Evolutionary conservation across 2,113 vertebrate genomes (phyloP), one percentile per base, ranked within the genome.

Genomic region (Numenius arquata): DNA sequence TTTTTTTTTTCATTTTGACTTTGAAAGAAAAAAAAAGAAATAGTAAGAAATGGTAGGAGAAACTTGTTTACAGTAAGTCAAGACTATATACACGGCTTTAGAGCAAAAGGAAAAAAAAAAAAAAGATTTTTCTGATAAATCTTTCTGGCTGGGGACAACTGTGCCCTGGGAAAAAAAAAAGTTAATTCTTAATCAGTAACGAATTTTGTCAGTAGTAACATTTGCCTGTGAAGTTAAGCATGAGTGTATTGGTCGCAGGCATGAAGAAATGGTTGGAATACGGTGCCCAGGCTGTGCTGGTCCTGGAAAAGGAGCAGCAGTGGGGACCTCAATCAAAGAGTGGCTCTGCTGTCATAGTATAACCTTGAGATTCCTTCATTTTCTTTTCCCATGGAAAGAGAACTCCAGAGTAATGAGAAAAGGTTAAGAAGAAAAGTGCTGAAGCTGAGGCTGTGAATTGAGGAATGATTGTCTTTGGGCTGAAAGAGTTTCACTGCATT

Each of bases 131-230:
- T 23, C 7, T 13, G 3, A 45, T 79, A 53, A 76, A 36, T 53
- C 20, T 67, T 79, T 76, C 26, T 50, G 36, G 2, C 11, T 41
- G 68, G 16, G 20, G 11, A 74, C 6, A 62, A 48, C 19, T 20
- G 6, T 47, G 71, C 18, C 8, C 6, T 18, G 9, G 13, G 0
- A 38, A 0, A 5, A 8, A 34, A 55, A 53, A 6, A 25, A 25
- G 2, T 34, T 29, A 15, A 36, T 36, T 83, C 29, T 61, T 70
- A 15, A 23, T 34, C 36, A 63, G 36, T 38, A 58, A 3, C 14
- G 22, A 32, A 19, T 84, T 53, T 32, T 25, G 15, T 36, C 20
- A 53, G 30, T 53, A 34, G 22, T 48, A 10, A 50, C 11, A 32
- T 66, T 59, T 65, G 4, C 11, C 36, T 47, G 22, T 34, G 34